These are phyloP conservation scores for Dufourea novaeangliae DNA, from an alignment of 1,140 invertebrate species.

Conservation along the genomic window DNA sequence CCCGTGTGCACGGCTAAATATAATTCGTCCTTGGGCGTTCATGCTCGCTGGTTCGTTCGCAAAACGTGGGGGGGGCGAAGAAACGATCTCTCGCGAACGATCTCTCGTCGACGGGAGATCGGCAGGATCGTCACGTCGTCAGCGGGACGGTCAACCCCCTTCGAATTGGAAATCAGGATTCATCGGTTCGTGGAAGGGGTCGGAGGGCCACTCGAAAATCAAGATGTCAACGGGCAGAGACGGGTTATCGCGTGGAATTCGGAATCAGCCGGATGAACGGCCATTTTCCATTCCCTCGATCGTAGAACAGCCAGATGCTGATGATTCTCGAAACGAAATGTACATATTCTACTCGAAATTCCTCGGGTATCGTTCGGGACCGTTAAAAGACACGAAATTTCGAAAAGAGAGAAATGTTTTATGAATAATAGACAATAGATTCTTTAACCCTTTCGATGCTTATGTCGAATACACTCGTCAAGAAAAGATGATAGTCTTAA, in stretches of 20 bases:
- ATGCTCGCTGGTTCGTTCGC: neutral
- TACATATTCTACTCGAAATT: too few relatives aligned
- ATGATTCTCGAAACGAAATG: too few relatives aligned
- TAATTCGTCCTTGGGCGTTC: slow-evolving; percentile 1
- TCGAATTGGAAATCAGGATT: slow-evolving; percentile 3
- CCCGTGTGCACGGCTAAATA: neutral
- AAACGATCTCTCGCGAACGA: slow-evolving; percentile 18
- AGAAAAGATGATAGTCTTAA: too few relatives aligned
- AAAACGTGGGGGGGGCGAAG: neutral
- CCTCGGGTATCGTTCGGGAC: too few relatives aligned
- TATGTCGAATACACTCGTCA: too few relatives aligned
- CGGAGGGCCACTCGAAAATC: slow-evolving; percentile 5
- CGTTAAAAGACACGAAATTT: too few relatives aligned
- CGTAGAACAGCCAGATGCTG: too few relatives aligned
- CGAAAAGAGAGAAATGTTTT: too few relatives aligned
- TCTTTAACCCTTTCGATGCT: too few relatives aligned
- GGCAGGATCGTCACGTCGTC: slow-evolving; percentile 20
- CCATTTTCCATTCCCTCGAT: neutral
- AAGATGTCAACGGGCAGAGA: neutral
- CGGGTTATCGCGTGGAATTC: neutral
- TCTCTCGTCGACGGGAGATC: slow-evolving; percentile 40
- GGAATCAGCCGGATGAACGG: neutral
- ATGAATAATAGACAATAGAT: too few relatives aligned
- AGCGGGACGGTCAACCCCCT: neutral
- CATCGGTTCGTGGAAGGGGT: neutral